A percentile compares a stretch with the other conserved stretches of the same genome.
Evolutionary conservation across 2,113 vertebrate species (phyloP).

Genomic region (Rana temporaria): DNA sequence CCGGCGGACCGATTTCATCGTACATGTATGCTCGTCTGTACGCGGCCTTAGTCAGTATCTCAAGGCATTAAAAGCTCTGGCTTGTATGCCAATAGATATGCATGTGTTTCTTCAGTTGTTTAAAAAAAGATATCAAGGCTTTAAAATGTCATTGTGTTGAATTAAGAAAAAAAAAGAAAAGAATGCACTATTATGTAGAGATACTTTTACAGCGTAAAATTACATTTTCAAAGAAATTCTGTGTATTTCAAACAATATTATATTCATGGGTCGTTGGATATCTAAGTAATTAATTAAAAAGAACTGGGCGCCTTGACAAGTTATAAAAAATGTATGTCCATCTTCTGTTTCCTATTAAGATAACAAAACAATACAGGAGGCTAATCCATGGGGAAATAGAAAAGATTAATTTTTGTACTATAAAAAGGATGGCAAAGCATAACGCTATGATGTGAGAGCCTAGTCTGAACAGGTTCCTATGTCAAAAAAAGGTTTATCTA

Average conservation of each 20-base stretch:
- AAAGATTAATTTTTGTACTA: neutral
- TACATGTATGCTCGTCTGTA: too few relatives aligned
- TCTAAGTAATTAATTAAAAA: neutral
- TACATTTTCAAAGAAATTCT: neutral
- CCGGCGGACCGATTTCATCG: too few relatives aligned
- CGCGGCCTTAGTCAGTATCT: too few relatives aligned
- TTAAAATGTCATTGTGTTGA: too few relatives aligned
- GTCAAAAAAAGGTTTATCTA: too few relatives aligned
- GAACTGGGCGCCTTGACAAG: neutral
- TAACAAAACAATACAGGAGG: neutral
- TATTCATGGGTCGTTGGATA: neutral
- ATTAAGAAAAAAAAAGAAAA: neutral
- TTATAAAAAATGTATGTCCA: constrained; percentile 24
- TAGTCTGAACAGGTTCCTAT: too few relatives aligned
- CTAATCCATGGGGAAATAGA: neutral
- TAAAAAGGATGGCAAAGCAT: neutral
- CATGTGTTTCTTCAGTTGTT: neutral
- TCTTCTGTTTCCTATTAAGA: constrained; percentile 8
- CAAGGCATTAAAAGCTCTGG: too few relatives aligned
- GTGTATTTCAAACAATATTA: neutral
- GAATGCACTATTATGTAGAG: too few relatives aligned
- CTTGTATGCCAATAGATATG: too few relatives aligned
- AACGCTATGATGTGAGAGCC: neutral
- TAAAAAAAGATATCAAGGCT: neutral
- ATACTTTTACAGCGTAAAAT: neutral